Conservation (phyloP, 2,797 vertebrate species). For the Pangasius macronema region DNA sequence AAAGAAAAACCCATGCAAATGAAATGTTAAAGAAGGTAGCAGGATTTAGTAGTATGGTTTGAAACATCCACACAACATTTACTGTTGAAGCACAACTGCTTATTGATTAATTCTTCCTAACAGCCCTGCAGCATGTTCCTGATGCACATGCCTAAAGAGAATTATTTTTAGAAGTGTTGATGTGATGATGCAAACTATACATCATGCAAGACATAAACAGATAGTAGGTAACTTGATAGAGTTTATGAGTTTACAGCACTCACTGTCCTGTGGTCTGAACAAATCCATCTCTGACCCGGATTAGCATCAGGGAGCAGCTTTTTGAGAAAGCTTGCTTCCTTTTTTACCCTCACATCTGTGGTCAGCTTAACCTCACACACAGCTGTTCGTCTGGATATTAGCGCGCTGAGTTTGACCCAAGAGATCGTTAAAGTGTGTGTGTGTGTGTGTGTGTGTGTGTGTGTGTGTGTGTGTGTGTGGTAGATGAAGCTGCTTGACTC, state of each 20-base stretch:
- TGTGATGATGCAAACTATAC: constrained; percentile 36
- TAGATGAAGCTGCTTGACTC: background rate
- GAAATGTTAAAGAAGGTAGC: background rate
- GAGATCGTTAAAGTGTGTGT: constrained; percentile 15
- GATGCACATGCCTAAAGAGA: background rate
- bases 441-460: constrained; percentile 1
- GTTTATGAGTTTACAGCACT: constrained; percentile 38
- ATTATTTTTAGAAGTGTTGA: constrained; percentile 46
- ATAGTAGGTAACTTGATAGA: constrained; percentile 47
- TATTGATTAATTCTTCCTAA: background rate
- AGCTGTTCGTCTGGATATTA: constrained; percentile 3
- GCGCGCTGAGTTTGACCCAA: constrained; percentile 28
- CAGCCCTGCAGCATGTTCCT: background rate
- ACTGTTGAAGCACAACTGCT: background rate
- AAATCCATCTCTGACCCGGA: constrained; percentile 31
- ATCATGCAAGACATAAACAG: constrained; percentile 31
- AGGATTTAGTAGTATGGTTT: background rate
- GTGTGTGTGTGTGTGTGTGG: background rate
- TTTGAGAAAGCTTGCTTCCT: background rate
- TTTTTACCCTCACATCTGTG: background rate
- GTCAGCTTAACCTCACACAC: background rate
- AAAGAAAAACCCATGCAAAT: background rate
- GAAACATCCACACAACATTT: background rate
- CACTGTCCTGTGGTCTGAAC: constrained; percentile 20
- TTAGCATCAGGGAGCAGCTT: constrained; percentile 43